These are phyloP conservation scores for Benitochromis conjunctus DNA, from an alignment of 2,113 vertebrate genomes.

Conservation along the genomic window DNA sequence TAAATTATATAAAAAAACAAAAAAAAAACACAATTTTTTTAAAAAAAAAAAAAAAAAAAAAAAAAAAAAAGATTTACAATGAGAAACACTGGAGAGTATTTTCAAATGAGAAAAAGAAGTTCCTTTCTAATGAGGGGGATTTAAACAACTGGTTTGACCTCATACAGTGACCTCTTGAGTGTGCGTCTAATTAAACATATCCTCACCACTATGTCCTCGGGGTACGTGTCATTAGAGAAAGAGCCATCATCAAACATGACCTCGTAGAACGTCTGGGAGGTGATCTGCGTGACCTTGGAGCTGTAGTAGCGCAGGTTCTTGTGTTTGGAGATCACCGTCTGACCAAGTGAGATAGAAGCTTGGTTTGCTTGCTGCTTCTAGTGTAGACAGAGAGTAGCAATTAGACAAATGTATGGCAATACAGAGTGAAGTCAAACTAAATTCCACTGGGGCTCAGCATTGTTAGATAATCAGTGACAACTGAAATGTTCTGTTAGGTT, in stretches of 20 bases:
- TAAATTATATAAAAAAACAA: no score
- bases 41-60: neutral
- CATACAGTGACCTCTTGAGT: neutral
- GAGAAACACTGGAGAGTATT: neutral
- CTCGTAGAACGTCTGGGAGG: slow-evolving; percentile 92
- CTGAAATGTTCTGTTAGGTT: neutral
- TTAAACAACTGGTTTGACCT: neutral
- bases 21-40: neutral
- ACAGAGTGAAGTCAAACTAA: neutral
- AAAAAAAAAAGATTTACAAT: neutral
- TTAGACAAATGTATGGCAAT: neutral
- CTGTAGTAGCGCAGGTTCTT: slow-evolving; percentile 94
- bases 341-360: slow-evolving; percentile 81
- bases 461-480: neutral
- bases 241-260: slow-evolving; percentile 95
- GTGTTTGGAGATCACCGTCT: slow-evolving; percentile 93
- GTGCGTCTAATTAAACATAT: slow-evolving; percentile 18
- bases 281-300: slow-evolving; percentile 84
- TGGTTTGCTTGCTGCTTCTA: slow-evolving; percentile 79
- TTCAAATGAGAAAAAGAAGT: neutral
- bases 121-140: neutral
- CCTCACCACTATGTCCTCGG: slow-evolving; percentile 96
- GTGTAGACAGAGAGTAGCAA: slow-evolving; percentile 1
- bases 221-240: slow-evolving; percentile 93
- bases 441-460: neutral